phyloP scores from a whole-genome alignment of 2,113 vertebrate species.

The Anas platyrhynchos region DNA sequence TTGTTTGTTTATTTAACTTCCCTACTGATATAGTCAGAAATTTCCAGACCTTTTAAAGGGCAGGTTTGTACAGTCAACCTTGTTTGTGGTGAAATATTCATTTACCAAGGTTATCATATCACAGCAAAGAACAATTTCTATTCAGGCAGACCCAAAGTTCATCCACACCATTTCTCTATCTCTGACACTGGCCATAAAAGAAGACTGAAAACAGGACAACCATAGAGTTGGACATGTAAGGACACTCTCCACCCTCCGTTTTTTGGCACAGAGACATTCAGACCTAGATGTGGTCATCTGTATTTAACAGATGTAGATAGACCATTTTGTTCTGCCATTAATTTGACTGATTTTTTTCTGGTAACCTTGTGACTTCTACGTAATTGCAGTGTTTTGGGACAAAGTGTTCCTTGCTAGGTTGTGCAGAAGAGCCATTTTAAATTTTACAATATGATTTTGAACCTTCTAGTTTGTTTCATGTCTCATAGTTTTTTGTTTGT shows the following conservation, averaged over 20 bases:
- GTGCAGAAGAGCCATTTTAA: not conserved
- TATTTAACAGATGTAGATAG: not conserved
- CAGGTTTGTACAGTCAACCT: not conserved
- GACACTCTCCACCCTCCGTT: not conserved
- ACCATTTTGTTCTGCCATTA: not conserved
- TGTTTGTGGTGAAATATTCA: not conserved
- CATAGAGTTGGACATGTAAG: not conserved
- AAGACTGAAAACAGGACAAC: not conserved
- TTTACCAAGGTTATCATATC: not conserved
- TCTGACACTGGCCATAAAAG: not conserved
- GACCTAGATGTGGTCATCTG: not conserved
- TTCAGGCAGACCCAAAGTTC: not conserved
- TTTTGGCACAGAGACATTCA: not conserved
- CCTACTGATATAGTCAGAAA: not conserved
- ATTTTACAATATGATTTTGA: not conserved
- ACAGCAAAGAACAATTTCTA: not conserved
- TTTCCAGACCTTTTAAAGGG: not conserved
- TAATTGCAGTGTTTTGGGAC: not conserved
- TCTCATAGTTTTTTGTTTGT: not conserved
- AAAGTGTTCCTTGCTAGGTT: not conserved
- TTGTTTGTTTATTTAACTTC: not conserved
- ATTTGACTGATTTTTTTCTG: not conserved
- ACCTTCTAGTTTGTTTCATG: not conserved
- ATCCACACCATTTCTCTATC: not conserved
- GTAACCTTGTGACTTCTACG: not conserved